phyloP scores from a whole-genome alignment of 2,888 invertebrate genomes.

The Drosophila glabriapex region DNA sequence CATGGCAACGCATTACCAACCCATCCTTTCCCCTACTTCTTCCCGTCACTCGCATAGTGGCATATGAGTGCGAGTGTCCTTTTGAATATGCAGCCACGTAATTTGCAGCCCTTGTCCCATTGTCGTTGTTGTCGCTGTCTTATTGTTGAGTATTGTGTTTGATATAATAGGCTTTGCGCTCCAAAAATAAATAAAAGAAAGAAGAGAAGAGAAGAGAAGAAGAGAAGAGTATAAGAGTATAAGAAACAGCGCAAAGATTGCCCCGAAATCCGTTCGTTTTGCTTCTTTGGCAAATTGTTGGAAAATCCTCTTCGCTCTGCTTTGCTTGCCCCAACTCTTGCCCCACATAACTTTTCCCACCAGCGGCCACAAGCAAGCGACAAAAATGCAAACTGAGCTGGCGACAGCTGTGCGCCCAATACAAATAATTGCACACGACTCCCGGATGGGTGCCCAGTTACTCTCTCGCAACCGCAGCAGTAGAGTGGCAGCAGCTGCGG shows the following conservation, averaged over 20 bases:
- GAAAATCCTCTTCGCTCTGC: conserved; percentile 60
- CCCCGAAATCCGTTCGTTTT: conserved; percentile 66
- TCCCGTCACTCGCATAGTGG: background rate
- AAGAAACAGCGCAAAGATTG: conserved; percentile 29
- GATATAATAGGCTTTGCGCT: conserved; percentile 81
- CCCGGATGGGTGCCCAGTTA: conserved; percentile 29
- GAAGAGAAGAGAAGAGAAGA: conserved; percentile 4
- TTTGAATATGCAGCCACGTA: conserved; percentile 71
- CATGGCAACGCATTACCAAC: conserved; percentile 66
- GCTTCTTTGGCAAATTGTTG: conserved; percentile 76
- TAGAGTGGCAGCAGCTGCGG: conserved; percentile 25
- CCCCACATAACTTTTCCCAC: conserved; percentile 28
- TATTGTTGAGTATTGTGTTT: conserved; percentile 80
- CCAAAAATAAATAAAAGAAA: conserved; percentile 58
- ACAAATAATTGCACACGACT: conserved; percentile 73
- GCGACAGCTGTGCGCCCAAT: conserved; percentile 61
- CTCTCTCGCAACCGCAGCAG: conserved; percentile 27
- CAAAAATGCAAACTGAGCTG: conserved; percentile 48
- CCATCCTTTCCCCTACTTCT: background rate
- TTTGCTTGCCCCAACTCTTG: conserved; percentile 59
- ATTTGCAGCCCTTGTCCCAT: conserved; percentile 58
- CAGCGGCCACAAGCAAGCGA: background rate
- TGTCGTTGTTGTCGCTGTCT: conserved; percentile 43
- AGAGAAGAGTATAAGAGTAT: conserved; percentile 13
- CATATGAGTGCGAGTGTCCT: conserved; percentile 46